Conservation (phyloP, 1,140 invertebrate genomes). For the Tribolium madens region DNA sequence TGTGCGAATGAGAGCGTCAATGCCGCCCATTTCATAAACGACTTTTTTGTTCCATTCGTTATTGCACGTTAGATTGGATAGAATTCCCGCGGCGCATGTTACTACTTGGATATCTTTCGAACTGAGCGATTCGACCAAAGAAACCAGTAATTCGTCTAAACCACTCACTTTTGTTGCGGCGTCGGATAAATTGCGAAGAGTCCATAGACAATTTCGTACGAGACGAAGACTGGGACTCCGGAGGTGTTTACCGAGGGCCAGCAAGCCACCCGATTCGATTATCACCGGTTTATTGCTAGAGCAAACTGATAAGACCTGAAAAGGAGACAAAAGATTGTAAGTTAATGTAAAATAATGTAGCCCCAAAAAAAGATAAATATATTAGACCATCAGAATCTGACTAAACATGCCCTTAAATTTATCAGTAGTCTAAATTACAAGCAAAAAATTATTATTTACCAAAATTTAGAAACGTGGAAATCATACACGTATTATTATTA, state of each 20-base stretch:
- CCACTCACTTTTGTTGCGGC: slow-evolving; percentile 96
- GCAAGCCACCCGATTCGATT: slow-evolving; percentile 96
- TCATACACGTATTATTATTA: no score
- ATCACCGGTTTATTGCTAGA: slow-evolving; percentile 97
- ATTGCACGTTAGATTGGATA: slow-evolving; percentile 98
- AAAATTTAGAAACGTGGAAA: no score
- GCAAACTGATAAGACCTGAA: slow-evolving; percentile 90
- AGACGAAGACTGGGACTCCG: slow-evolving; percentile 91
- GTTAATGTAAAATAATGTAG: background rate
- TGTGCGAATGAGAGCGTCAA: slow-evolving; percentile 93
- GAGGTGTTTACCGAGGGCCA: slow-evolving; percentile 93
- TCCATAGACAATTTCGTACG: slow-evolving; percentile 97
- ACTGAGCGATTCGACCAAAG: slow-evolving; percentile 88
- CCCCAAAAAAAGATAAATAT: background rate
- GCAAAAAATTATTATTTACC: no score
- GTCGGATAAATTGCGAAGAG: slow-evolving; percentile 95
- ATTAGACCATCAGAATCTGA: no score
- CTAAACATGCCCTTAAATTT: no score
- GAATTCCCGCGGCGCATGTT: slow-evolving; percentile 95
- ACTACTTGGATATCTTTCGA: slow-evolving; percentile 95
- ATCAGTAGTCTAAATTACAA: no score
- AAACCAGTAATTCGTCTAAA: slow-evolving; percentile 88
- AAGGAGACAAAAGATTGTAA: slow-evolving; percentile 48
- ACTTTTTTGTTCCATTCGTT: slow-evolving; percentile 95
- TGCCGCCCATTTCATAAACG: slow-evolving; percentile 92